Evolutionary conservation across 2,797 vertebrate genomes (phyloP).

Genomic region (Acipenser oxyrinchus): DNA sequence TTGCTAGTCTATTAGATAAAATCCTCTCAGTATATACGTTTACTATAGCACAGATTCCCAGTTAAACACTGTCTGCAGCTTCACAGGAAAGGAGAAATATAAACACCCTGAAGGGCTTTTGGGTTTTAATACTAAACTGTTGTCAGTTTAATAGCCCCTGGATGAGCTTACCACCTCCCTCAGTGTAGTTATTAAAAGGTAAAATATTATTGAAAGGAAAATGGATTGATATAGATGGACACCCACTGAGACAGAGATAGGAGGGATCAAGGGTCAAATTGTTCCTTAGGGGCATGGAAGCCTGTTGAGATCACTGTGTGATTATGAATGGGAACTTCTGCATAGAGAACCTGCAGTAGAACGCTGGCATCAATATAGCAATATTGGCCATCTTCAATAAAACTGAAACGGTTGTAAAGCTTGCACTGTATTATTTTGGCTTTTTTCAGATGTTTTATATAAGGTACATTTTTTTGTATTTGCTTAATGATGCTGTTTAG

Average conservation of each 20-base stretch:
- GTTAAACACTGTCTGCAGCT: neutral
- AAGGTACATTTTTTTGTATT: no score
- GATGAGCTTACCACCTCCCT: slow-evolving; percentile 5
- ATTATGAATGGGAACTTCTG: neutral
- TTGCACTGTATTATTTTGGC: no score
- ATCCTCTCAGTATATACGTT: neutral
- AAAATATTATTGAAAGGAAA: slow-evolving; percentile 2
- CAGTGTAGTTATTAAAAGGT: slow-evolving; percentile 2
- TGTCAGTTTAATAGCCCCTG: slow-evolving; percentile 2
- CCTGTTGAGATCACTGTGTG: slow-evolving; percentile 12
- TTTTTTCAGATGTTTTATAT: no score
- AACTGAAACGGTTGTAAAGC: no score
- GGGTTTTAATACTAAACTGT: slow-evolving; percentile 10
- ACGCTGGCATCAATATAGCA: no score
- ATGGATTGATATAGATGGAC: slow-evolving; percentile 5
- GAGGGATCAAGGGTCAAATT: slow-evolving; percentile 7
- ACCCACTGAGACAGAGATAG: slow-evolving; percentile 9
- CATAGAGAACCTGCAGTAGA: no score
- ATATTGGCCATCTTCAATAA: no score
- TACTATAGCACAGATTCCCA: neutral
- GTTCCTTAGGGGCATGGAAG: slow-evolving; percentile 6
- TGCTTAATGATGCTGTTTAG: no score
- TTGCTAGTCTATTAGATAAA: slow-evolving; percentile 1
- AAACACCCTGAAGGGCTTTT: neutral
- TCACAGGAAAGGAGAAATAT: neutral